Base-by-base conservation (phyloP, 2,113 vertebrate genomes). In the Sphyrna mokarran region DNA sequence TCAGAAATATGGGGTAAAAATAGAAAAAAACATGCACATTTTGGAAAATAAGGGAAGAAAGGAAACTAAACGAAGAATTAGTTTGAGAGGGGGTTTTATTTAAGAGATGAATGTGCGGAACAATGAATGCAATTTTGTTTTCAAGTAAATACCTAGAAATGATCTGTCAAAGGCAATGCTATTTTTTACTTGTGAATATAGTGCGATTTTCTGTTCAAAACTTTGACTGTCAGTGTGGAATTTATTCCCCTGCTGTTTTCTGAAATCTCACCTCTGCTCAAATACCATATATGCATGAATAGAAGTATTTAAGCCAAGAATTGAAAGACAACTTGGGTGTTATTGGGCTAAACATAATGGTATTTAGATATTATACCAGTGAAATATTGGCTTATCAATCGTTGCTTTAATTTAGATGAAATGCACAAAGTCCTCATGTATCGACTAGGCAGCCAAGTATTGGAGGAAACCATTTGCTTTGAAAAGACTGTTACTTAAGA, bases 351-450 rank as follows among this genome's bases (percentile, higher is more conserved):
- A 83, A 83, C 16, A 6, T 7, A 83, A 83, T 37, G 18, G n/a
- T 40, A 83, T 7, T 83, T n/a, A 40, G 14, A 83, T 14, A 40
- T 20, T 83, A 40, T 18, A 7, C 14, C 80, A 40, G 37, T 40
- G 40, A 83, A 83, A 83, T 80, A 83, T 83, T 83, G 16, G 80
- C 40, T 83, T 83, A 83, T 83, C 80, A 83, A 83, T 83, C 40
- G 80, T 6, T 83, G 80, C 80, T 83, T 83, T 83, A 83, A 83
- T 83, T 83, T 83, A 83, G 37, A 40, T 7, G 40, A 83, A 83
- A 16, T 83, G 80, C 16, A 83, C 37, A 8, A 40, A 83, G 78
- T 83, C 3, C 37, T 80, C 33, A 16, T 80, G 78, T 83, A 13
- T 83, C 40, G 37, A 5, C 80, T 83, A 40, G 37, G 18, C 37